A percentile compares a stretch with the other conserved stretches of the same genome.
Conservation (phyloP, 2,888 invertebrate genomes). For the Cecidostiba fungosa region DNA sequence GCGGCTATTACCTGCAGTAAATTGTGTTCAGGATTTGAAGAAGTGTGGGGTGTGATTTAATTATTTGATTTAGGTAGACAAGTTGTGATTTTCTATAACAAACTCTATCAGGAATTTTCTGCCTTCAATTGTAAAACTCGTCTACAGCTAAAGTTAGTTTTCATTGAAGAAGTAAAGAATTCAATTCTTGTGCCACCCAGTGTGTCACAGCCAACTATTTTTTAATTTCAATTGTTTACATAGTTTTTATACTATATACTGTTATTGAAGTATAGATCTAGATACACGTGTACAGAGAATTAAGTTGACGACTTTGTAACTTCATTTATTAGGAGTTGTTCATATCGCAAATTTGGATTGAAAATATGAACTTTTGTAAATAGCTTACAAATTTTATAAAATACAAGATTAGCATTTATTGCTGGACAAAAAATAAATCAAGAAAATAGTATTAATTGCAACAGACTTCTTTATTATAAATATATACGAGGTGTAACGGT, state of each 20-base stretch:
- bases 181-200: neutral
- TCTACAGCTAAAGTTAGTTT: neutral
- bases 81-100: neutral
- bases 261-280: neutral
- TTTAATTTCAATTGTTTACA: neutral
- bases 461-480: neutral
- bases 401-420: neutral
- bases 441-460: neutral
- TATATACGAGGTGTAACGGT: neutral
- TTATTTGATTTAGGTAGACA: slow-evolving; percentile 2
- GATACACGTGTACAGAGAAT: neutral
- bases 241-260: neutral
- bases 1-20: slow-evolving; percentile 98
- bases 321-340: neutral
- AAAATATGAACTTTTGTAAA: slow-evolving; percentile 32
- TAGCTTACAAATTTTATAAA: neutral
- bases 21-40: slow-evolving; percentile 96
- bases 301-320: neutral
- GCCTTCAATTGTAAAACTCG: neutral
- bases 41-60: slow-evolving; percentile 89
- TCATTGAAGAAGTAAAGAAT: neutral
- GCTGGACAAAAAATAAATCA: neutral
- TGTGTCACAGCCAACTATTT: neutral
- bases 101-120: neutral
- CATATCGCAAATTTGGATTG: neutral